A percentile compares a stretch with the other conserved stretches of the same genome.
These are phyloP conservation scores for Maniola jurtina DNA, from an alignment of 1,140 invertebrate genomes.

Conservation along the genomic window DNA sequence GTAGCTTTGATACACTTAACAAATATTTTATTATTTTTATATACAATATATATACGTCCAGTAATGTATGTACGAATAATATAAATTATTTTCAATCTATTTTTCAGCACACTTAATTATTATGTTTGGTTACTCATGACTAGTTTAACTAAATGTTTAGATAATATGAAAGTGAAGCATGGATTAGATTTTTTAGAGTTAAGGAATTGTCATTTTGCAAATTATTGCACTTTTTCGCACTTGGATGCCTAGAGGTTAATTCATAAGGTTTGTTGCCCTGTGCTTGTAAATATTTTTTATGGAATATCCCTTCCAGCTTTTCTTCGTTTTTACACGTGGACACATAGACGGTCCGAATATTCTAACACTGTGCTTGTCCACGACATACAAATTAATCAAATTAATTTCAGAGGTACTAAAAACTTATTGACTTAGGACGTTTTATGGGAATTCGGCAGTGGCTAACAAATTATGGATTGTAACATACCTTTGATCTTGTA, in stretches of 20 bases:
- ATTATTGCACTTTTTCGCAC: conserved; percentile 28
- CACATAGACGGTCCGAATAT: neutral
- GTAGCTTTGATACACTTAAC: neutral
- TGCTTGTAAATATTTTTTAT: conserved; percentile 27
- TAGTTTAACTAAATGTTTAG: conserved; percentile 6
- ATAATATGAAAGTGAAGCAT: conserved; percentile 21
- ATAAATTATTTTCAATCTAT: neutral
- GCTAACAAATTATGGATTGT: conserved; percentile 21
- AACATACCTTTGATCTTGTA: conserved; percentile 21
- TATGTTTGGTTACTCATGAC: neutral
- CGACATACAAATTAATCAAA: conserved; percentile 10
- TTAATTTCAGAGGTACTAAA: conserved; percentile 23
- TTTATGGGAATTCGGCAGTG: conserved; percentile 20
- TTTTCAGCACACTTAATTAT: neutral
- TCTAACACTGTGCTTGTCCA: conserved; percentile 11
- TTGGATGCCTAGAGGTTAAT: conserved; percentile 29
- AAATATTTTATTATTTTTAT: neutral
- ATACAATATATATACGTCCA: neutral
- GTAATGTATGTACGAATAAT: conserved; percentile 8
- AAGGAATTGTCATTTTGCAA: conserved; percentile 24
- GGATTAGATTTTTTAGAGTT: conserved; percentile 26
- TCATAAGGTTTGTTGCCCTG: conserved; percentile 30
- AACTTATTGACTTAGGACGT: conserved; percentile 11
- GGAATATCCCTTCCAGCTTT: conserved; percentile 19
- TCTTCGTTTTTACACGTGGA: conserved; percentile 17